Conservation (phyloP, 2,113 vertebrate genomes). For the Rattus norvegicus region GRCr8 NC_086028.1:48095501-48096000, state of each 20-base stretch:
- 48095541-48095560: neutral
- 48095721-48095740: neutral
- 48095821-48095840: conserved; percentile 38
- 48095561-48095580: neutral
- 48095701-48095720: neutral
- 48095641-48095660: neutral
- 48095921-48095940: neutral
- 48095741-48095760: neutral
- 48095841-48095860: conserved; percentile 70
- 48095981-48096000: neutral
- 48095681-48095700: neutral
- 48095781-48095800: conserved; percentile 14
- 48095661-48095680: neutral
- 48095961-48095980: conserved; percentile 37
- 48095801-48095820: conserved; percentile 39
- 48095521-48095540: neutral
- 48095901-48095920: neutral
- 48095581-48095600: neutral
- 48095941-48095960: neutral
- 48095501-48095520: neutral
- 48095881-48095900: neutral
- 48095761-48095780: neutral
- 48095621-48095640: too few relatives aligned
- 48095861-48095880: conserved; percentile 56
- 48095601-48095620: neutral